These are phyloP conservation scores for Alaudala cheleensis DNA, from an alignment of 2,113 vertebrate genomes.

Conservation along the genomic window DNA sequence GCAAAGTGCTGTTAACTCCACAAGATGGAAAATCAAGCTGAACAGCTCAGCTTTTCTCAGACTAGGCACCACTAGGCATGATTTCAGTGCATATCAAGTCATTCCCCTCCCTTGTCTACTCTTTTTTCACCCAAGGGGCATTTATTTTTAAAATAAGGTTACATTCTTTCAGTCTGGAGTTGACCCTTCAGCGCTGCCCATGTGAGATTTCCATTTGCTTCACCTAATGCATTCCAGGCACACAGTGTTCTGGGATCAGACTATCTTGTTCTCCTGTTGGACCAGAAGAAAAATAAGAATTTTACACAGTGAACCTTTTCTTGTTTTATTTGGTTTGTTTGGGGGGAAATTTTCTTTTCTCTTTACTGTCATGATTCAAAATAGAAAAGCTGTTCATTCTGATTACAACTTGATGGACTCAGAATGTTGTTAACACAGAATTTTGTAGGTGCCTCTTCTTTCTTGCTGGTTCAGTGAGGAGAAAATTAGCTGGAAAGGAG, in stretches of 20 bases:
- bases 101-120: background rate
- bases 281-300: background rate
- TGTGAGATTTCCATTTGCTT: constrained; percentile 44
- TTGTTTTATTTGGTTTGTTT: background rate
- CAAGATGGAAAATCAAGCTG: background rate
- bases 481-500: background rate
- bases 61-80: background rate
- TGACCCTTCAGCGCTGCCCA: background rate
- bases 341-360: background rate
- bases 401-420: background rate
- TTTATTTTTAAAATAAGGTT: constrained; percentile 61
- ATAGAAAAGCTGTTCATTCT: background rate
- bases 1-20: background rate
- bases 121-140: background rate
- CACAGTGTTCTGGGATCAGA: background rate
- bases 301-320: background rate
- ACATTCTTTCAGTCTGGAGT: constrained; percentile 31
- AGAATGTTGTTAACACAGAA: background rate
- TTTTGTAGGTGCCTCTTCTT: background rate
- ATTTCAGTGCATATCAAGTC: background rate
- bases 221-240: constrained; percentile 36
- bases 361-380: background rate
- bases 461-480: background rate
- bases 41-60: background rate
- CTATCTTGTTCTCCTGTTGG: background rate